A percentile compares a stretch with the other conserved stretches of the same genome.
These are phyloP conservation scores for Ceratosolen fusciceps DNA, from an alignment of 1,140 invertebrate genomes.

Conservation along the genomic window DNA sequence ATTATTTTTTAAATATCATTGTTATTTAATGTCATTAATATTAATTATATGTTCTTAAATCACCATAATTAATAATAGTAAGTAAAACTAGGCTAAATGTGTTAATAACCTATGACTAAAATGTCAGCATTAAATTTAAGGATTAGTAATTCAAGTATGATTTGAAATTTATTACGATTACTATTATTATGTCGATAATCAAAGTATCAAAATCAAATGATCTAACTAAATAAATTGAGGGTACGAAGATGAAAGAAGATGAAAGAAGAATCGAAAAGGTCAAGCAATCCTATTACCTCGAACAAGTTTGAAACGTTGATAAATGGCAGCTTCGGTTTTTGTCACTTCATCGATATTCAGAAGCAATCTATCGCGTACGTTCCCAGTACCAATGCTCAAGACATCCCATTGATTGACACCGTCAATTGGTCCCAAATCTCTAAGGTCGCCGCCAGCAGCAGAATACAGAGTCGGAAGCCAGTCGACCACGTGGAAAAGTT, in stretches of 20 bases:
- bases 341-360: constrained; percentile 71
- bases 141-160: too few species aligned
- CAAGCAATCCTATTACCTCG: constrained; percentile 62
- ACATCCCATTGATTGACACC: constrained; percentile 75
- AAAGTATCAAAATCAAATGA: too few species aligned
- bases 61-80: too few species aligned
- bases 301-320: constrained; percentile 69
- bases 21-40: too few species aligned
- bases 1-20: too few species aligned
- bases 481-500: constrained; percentile 79
- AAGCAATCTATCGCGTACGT: constrained; percentile 62
- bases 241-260: neutral
- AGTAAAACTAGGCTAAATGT: too few species aligned
- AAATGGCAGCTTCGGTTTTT: constrained; percentile 68
- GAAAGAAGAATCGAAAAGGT: neutral
- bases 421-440: constrained; percentile 71
- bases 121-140: too few species aligned
- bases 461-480: constrained; percentile 80
- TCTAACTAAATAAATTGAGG: too few species aligned
- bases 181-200: too few species aligned
- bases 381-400: constrained; percentile 60
- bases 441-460: constrained; percentile 72
- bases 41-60: too few species aligned
- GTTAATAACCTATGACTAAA: too few species aligned
- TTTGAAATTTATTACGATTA: too few species aligned